phyloP scores from a whole-genome alignment of 2,888 invertebrate species.

The Calliopum simillimum region DNA sequence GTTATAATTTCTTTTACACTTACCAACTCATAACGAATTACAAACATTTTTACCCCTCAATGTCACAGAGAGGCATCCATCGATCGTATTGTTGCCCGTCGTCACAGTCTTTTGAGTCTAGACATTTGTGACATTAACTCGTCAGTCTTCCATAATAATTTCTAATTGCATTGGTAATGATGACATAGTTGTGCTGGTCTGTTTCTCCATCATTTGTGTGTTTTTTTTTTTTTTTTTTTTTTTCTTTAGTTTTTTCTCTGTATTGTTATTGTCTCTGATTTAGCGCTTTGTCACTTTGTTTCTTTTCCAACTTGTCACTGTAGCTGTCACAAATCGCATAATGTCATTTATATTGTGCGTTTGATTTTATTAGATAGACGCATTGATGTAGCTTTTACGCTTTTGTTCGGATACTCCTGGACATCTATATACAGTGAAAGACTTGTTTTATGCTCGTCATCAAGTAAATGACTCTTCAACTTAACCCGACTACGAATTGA shows the following conservation, averaged over 20 bases:
- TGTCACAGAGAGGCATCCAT: not conserved
- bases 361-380: too few species aligned
- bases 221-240: too few species aligned
- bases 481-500: too few species aligned
- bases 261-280: not conserved
- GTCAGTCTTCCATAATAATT: slow-evolving; percentile 9
- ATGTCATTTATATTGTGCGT: not conserved
- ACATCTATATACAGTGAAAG: too few species aligned
- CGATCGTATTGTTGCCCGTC: not conserved
- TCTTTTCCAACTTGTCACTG: slow-evolving; percentile 14
- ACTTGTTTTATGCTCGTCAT: too few species aligned
- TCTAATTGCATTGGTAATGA: slow-evolving; percentile 14
- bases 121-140: slow-evolving; percentile 1
- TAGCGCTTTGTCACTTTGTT: not conserved
- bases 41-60: too few species aligned
- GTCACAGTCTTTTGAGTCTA: slow-evolving; percentile 21
- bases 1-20: too few species aligned
- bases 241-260: not conserved
- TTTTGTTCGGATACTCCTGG: too few species aligned
- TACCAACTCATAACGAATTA: too few species aligned
- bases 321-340: slow-evolving; percentile 10
- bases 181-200: not conserved
- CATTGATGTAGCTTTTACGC: too few species aligned
- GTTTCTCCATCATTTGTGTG: too few species aligned
- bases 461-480: too few species aligned